Evolutionary conservation across 2,113 vertebrate species (phyloP), one percentile per base, ranked within the genome.

Genomic region (Trogon surrucura): DNA sequence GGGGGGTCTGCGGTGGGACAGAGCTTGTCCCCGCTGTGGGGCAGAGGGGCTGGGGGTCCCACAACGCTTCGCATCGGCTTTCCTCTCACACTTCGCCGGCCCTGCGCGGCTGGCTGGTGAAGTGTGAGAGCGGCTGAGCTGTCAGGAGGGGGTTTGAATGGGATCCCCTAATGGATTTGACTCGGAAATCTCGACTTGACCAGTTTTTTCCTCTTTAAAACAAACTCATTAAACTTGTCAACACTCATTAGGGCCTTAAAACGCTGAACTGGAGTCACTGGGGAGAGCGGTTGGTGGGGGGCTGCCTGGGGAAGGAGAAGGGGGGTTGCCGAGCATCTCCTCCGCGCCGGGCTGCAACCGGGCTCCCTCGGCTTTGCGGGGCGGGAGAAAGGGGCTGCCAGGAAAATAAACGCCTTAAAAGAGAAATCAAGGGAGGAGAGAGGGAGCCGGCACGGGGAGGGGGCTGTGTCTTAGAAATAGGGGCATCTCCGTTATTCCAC

Each of bases 141-240:
- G 98, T 98, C 98, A 98, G 96, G 97, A 97, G 97, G 97, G 41
- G 97, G 97, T 97, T 98, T 98, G 98, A 98, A 94, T 96, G 97
- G 97, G 98, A 97, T 98, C 98, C 96, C 96, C 98, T 98, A 98
- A 98, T 98, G 98, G 98, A 98, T 98, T 98, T 98, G 99, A 99
- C 98, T 99, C 98, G 98, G 99, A 99, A 99, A 99, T 98, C 98
- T 98, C 98, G 98, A 99, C 98, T 98, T 98, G 98, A 98, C 98
- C 98, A 97, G 98, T 98, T 98, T 98, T 97, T 99, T 99, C 98
- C 98, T 98, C 97, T 97, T 97, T 98, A 98, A 98, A 99, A 98
- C 98, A 98, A 98, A 99, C 98, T 98, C 98, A 98, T 99, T 99
- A 98, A 99, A 99, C 99, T 99, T 99, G 99, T 99, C 99, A 99